phyloP scores from a whole-genome alignment of 2,113 vertebrate species.

The Chamaea fasciata region DNA sequence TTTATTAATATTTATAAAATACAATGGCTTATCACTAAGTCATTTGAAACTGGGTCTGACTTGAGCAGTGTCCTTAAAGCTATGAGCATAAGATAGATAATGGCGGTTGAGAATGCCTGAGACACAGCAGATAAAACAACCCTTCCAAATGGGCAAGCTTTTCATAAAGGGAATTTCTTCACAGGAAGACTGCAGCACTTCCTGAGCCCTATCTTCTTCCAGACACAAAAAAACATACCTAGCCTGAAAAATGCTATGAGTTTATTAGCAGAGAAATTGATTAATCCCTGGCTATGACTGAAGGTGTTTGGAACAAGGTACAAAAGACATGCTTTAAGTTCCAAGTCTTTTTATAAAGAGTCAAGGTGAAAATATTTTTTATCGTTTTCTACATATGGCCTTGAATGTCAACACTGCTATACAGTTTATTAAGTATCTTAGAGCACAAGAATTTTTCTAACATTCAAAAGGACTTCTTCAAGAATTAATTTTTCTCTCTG shows the following conservation, averaged over 20 bases:
- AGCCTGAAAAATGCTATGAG: background rate
- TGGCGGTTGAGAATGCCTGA: background rate
- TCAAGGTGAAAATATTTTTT: background rate
- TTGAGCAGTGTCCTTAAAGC: background rate
- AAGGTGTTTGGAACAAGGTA: background rate
- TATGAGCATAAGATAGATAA: background rate
- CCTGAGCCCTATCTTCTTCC: background rate
- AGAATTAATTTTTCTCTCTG: background rate
- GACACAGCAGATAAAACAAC: background rate
- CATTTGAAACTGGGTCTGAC: background rate
- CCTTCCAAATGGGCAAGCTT: background rate
- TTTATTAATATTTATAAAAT: slow-evolving; percentile 1
- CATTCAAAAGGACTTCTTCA: background rate
- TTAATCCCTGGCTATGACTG: background rate
- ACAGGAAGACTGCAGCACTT: background rate
- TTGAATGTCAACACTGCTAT: background rate
- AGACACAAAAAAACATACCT: background rate
- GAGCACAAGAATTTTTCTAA: background rate
- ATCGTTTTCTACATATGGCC: background rate
- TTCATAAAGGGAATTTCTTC: background rate
- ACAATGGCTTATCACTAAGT: background rate
- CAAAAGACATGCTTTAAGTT: background rate
- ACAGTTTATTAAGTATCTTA: background rate
- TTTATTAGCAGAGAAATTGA: background rate
- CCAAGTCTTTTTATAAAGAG: background rate